Evolutionary conservation across 2,888 invertebrate genomes (phyloP).

Genomic region (Hemistola chrysoprasaria): DNA sequence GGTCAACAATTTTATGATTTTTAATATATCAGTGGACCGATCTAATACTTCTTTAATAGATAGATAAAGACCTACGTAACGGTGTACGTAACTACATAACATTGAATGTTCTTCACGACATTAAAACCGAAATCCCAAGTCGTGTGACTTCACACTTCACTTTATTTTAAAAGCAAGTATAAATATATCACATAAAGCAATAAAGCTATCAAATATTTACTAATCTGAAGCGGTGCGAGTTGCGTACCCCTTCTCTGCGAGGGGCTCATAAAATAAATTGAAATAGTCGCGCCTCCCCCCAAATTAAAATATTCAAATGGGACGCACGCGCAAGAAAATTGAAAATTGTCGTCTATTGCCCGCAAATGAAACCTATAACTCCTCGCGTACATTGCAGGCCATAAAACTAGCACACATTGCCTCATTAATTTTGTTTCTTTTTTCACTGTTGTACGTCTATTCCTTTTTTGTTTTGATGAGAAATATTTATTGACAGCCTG

Average conservation of each 20-base stretch:
- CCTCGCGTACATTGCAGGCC: constrained; percentile 63
- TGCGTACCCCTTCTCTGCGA: constrained; percentile 76
- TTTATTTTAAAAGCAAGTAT: constrained; percentile 67
- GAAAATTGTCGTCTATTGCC: constrained; percentile 83
- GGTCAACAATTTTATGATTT: no score
- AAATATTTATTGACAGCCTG: no score
- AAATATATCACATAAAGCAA: constrained; percentile 76
- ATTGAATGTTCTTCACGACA: constrained; percentile 1
- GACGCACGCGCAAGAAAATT: constrained; percentile 83
- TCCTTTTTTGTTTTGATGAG: no score
- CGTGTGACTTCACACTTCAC: constrained; percentile 30
- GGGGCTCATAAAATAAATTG: constrained; percentile 82
- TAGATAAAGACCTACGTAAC: no score
- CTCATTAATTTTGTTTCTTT: constrained; percentile 32
- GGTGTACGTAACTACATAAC: background rate
- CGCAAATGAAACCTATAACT: constrained; percentile 83
- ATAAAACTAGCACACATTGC: constrained; percentile 36
- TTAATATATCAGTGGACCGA: no score
- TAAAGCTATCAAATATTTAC: constrained; percentile 83
- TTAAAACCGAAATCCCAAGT: constrained; percentile 16
- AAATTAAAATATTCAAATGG: constrained; percentile 83
- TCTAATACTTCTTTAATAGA: no score
- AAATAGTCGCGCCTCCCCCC: constrained; percentile 82
- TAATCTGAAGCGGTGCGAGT: constrained; percentile 78
- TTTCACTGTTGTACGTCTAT: constrained; percentile 25